Evolutionary conservation across 2,797 vertebrate genomes (phyloP), one percentile per base, ranked within the genome.

Genomic region (Malacoctenus gilli): DNA sequence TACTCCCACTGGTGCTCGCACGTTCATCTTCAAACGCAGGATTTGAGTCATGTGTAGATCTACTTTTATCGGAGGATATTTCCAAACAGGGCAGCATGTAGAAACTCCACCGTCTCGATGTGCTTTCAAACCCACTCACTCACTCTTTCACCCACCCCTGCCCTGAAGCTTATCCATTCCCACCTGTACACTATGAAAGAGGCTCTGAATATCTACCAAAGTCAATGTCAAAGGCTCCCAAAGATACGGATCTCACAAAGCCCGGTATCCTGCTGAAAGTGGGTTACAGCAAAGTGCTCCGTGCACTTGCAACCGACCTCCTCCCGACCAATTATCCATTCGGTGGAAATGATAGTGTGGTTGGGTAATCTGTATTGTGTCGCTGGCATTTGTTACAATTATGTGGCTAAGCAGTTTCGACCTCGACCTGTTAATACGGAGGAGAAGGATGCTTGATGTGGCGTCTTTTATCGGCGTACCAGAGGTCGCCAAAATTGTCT

Each of bases 391-490:
- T n/a, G n/a, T n/a, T n/a, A n/a, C n/a, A n/a, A n/a, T n/a, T n/a
- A n/a, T n/a, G n/a, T n/a, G n/a, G n/a, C n/a, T n/a, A n/a, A 56
- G 23, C 4, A 3, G 7, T 35, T 46, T 46, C 77, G 13, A 70
- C 64, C 69, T 67, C 55, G 59, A 48, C 35, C 68, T 34, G 3
- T 59, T 53, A 57, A 74, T 34, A n/a, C n/a, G n/a, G n/a, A n/a
- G n/a, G n/a, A n/a, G n/a, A n/a, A n/a, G n/a, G n/a, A n/a, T n/a
- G 52, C 58, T 28, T 42, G 36, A 61, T 25, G 19, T 52, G 49
- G 59, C 25, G 25, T 28, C 25, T 28, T 28, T n/a, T n/a, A n/a
- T n/a, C n/a, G n/a, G n/a, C n/a, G n/a, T n/a, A n/a, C n/a, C 2
- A 28, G 25, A 9, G 9, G 9, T 28, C 25, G 25, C 25, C 25